Percentiles rank a stretch among this genome's conserved stretches.
Conservation (phyloP, 1,140 invertebrate genomes). For the Drosophila novamexicana region DNA sequence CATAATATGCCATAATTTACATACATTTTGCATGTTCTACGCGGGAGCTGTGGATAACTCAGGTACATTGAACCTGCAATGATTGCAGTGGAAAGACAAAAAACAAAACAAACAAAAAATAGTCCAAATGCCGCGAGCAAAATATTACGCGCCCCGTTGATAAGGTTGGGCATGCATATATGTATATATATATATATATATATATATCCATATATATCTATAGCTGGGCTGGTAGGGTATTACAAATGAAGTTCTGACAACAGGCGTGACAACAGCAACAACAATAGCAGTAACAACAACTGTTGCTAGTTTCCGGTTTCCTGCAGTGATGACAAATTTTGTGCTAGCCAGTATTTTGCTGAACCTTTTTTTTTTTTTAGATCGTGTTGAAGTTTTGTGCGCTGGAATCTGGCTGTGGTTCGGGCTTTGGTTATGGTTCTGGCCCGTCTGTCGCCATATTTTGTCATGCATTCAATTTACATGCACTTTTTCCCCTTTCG, state of each 20-base stretch:
- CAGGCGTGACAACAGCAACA: conserved; percentile 44
- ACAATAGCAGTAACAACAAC: conserved; percentile 57
- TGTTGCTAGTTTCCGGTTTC: conserved; percentile 81
- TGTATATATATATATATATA: conserved; percentile 7
- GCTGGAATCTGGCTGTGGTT: conserved; percentile 8
- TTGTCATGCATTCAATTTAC: conserved; percentile 53
- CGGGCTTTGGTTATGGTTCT: conserved; percentile 1
- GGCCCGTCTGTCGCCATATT: conserved; percentile 40
- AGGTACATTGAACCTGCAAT: conserved; percentile 80
- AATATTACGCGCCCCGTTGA: conserved; percentile 27
- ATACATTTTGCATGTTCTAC: conserved; percentile 77
- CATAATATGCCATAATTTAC: conserved; percentile 75
- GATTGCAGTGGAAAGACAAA: conserved; percentile 44
- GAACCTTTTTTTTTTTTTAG: conserved; percentile 21
- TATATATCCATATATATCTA: conserved; percentile 3
- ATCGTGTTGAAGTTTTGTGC: conserved; percentile 13
- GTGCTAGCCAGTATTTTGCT: conserved; percentile 45
- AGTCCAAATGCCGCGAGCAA: conserved; percentile 31
- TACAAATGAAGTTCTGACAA: conserved; percentile 62
- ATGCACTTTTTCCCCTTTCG: conserved; percentile 46
- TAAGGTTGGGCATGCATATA: conserved; percentile 28
- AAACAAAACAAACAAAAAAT: conserved; percentile 13
- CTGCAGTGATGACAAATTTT: conserved; percentile 76
- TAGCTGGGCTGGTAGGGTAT: not conserved
- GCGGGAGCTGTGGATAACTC: conserved; percentile 26